Base-by-base conservation (phyloP, 2,888 invertebrate species). In the Nebria brevicollis region DNA sequence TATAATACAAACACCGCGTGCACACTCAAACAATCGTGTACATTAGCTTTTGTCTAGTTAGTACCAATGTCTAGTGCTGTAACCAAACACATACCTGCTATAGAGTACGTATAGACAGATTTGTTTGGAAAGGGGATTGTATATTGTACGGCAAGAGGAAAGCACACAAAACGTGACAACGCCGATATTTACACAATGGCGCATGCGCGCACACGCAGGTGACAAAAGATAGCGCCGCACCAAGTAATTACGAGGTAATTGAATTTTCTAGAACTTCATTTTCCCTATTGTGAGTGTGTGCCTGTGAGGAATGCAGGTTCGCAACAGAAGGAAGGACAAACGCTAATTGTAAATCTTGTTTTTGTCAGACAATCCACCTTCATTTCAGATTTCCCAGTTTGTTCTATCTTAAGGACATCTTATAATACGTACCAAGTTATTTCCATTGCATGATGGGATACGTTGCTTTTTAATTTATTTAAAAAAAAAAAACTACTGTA, bases 211-310 rank as follows among this genome's bases (percentile, higher is more conserved):
- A 65, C 66, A 3, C 26, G 41, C 80, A 80, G 80, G 80, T 80
- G 80, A 80, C 75, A 70, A 70, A 26, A 80, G 80, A 75, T 75
- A 80, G 75, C 75, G 70, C 70, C 26, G 25, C 70, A 75, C 70
- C 72, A 72, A 75, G 80, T 80, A 80, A 80, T 80, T 80, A 80
- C 80, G 70, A 72, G 75, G 80, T 80, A 80, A 80, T 80, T 80
- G 80, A 80, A 80, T 80, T 80, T 80, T 80, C 80, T 80, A 80
- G 80, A 80, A 80, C 80, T 80, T 80, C 80, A 80, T 80, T 80
- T 80, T 80, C 75, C 75, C 80, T 65, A 80, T 80, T 80, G 80
- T 80, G 65, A 54, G 43, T 80, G 75, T 80, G 65, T 68, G 43
- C 79, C 26, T n/a, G 54, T 54, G 54, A 68, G 73, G 79, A 68